Percentiles rank a stretch among this genome's conserved stretches.
phyloP scores from a whole-genome alignment of 2,797 vertebrate species.

The Gambusia yucatana region DNA sequence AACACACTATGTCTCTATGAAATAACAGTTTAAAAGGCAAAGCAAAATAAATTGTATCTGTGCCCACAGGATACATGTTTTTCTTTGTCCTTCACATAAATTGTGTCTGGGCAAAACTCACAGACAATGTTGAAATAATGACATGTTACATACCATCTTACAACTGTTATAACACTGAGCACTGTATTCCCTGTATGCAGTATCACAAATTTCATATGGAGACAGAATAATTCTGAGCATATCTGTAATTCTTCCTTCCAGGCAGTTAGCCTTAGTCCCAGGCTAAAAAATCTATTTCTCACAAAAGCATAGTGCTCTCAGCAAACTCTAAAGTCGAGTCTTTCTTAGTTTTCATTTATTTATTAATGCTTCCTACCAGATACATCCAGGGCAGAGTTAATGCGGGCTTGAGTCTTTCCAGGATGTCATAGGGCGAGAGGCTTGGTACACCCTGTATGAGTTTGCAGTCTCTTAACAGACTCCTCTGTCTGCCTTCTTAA shows the following conservation, averaged over 20 bases:
- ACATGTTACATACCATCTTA: not conserved
- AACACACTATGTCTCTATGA: not conserved
- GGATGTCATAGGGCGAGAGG: conserved; percentile 11
- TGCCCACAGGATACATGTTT: too few relatives aligned
- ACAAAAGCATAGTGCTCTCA: conserved; percentile 29
- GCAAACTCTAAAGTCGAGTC: conserved; percentile 29
- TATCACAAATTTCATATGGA: not conserved
- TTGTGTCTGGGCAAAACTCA: too few relatives aligned
- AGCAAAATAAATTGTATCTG: too few relatives aligned
- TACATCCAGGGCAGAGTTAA: not conserved
- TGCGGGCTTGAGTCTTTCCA: not conserved
- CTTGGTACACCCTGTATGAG: not conserved
- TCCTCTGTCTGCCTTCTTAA: conserved; percentile 31
- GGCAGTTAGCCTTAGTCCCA: not conserved
- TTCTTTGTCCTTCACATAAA: too few relatives aligned
- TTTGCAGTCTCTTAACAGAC: conserved; percentile 5
- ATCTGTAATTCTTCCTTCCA: not conserved
- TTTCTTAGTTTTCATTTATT: conserved; percentile 11
- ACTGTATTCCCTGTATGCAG: not conserved
- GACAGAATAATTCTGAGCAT: not conserved
- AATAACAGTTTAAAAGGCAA: too few relatives aligned
- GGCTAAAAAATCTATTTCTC: not conserved
- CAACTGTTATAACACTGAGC: not conserved
- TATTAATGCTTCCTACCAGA: not conserved
- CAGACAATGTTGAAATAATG: not conserved